A percentile compares a stretch with the other conserved stretches of the same genome.
Evolutionary conservation across 2,888 invertebrate species (phyloP).

Genomic region (Lordiphosa fenestrarum): DNA sequence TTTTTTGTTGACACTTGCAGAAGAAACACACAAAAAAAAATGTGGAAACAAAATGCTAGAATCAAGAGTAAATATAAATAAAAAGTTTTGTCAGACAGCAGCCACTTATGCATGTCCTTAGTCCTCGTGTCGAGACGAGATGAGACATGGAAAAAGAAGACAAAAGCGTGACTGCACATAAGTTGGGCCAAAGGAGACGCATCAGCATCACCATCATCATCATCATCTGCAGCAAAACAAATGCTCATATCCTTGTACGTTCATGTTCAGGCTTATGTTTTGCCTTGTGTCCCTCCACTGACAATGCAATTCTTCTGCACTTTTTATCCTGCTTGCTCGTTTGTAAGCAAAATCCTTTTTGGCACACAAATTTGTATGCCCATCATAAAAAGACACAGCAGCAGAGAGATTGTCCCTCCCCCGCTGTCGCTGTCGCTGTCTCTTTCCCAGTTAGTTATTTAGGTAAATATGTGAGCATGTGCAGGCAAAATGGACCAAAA

Average conservation of each 20-base stretch:
- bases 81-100: conserved; percentile 56
- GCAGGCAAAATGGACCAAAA: conserved; percentile 61
- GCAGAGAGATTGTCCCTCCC: no score
- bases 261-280: conserved; percentile 39
- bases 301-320: conserved; percentile 75
- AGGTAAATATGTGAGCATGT: conserved; percentile 59
- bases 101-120: conserved; percentile 72
- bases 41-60: conserved; percentile 44
- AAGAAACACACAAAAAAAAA: conserved; percentile 7
- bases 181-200: conserved; percentile 40
- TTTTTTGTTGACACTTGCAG: conserved; percentile 46
- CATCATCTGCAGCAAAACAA: conserved; percentile 46
- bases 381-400: conserved; percentile 68
- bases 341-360: conserved; percentile 73
- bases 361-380: conserved; percentile 63
- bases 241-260: conserved; percentile 58
- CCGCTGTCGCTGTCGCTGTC: background rate
- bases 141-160: conserved; percentile 29
- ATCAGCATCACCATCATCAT: conserved; percentile 21
- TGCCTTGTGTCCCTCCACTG: conserved; percentile 2
- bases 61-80: conserved; percentile 73
- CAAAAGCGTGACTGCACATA: conserved; percentile 68
- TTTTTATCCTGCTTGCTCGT: conserved; percentile 68
- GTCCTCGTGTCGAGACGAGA: conserved; percentile 41
- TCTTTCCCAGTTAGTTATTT: conserved; percentile 34